Conservation (phyloP, 2,113 vertebrate species). For the Erpornis zantholeuca region DNA sequence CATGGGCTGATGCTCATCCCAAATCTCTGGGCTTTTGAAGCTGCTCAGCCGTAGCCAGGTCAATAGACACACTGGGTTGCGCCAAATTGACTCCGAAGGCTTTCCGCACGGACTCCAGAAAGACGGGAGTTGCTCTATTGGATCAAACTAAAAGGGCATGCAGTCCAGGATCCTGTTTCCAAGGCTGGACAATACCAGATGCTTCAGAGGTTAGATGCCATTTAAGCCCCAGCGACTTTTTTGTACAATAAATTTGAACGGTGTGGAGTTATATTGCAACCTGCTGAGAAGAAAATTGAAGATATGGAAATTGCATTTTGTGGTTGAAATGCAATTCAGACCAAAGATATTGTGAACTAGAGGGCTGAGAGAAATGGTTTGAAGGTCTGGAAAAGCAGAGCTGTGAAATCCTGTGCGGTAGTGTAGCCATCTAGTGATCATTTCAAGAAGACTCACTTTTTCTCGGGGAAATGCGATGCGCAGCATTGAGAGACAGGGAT, state of each 20-base stretch:
- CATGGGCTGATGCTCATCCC: neutral
- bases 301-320: slow-evolving; percentile 56
- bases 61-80: neutral
- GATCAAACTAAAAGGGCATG: neutral
- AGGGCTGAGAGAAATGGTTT: neutral
- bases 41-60: neutral
- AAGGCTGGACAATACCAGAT: neutral
- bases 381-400: neutral
- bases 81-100: neutral
- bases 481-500: neutral
- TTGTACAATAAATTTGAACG: slow-evolving; percentile 19
- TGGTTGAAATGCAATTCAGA: slow-evolving; percentile 40
- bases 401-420: neutral
- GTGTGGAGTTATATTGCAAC: slow-evolving; percentile 29
- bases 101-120: slow-evolving; percentile 16
- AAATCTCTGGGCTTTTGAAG: neutral
- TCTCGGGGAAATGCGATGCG: neutral
- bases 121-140: neutral
- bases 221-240: slow-evolving; percentile 10
- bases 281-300: slow-evolving; percentile 58
- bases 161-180: slow-evolving; percentile 5
- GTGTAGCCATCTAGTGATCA: slow-evolving; percentile 63
- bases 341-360: neutral
- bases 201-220: slow-evolving; percentile 16
- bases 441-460: neutral